A percentile compares a stretch with the other conserved stretches of the same genome.
phyloP scores from a whole-genome alignment of 1,140 invertebrate genomes.

The Stratiolaelaps scimitus region DNA sequence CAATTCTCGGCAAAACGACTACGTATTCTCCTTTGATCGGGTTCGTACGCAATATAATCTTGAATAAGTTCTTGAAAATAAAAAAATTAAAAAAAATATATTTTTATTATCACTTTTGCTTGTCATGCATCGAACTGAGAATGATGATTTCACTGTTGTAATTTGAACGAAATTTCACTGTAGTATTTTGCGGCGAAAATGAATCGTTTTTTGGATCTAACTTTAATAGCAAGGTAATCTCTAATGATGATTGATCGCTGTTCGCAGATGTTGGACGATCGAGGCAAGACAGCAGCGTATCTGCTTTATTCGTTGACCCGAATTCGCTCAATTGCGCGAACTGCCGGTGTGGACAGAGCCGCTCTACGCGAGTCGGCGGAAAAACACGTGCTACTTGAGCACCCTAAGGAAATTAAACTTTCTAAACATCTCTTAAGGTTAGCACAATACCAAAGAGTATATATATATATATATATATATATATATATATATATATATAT shows the following conservation, averaged over 20 bases:
- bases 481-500: too few species aligned
- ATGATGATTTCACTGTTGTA: too few species aligned
- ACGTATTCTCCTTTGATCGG: slow-evolving; percentile 96
- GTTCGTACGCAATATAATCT: slow-evolving; percentile 40
- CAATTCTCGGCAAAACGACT: slow-evolving; percentile 84
- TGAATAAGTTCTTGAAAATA: too few species aligned
- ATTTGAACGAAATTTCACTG: too few species aligned
- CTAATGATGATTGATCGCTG: neutral
- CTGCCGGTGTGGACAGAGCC: slow-evolving; percentile 52
- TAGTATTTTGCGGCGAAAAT: too few species aligned
- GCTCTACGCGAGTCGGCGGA: slow-evolving; percentile 48
- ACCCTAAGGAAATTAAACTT: slow-evolving; percentile 89
- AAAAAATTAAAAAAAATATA: too few species aligned
- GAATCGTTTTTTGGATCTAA: too few species aligned
- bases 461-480: too few species aligned
- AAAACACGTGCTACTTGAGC: slow-evolving; percentile 53
- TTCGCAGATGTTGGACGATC: slow-evolving; percentile 86
- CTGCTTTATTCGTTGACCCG: slow-evolving; percentile 87
- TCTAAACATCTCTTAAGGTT: slow-evolving; percentile 55
- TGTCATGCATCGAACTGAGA: too few species aligned
- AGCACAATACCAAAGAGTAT: neutral
- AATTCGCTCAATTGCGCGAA: slow-evolving; percentile 78
- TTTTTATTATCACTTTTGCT: too few species aligned
- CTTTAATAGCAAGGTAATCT: too few species aligned
- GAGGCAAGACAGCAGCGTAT: slow-evolving; percentile 97